phyloP scores from a whole-genome alignment of 2,888 invertebrate species.

The Caenorhabditis imperialis region DNA sequence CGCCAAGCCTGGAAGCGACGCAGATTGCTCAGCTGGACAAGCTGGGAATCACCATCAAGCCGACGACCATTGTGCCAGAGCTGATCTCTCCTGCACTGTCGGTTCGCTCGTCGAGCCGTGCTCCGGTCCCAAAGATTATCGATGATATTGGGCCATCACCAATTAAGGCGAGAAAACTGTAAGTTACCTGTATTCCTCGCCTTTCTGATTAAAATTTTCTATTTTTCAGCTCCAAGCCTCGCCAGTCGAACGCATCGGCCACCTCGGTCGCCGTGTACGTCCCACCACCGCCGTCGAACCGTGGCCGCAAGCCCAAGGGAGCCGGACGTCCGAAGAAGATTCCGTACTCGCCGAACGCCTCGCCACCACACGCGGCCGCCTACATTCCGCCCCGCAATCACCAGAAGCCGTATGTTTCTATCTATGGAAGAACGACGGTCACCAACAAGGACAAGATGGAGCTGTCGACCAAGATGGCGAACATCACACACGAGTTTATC shows the following conservation, averaged over 20 bases:
- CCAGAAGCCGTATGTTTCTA: slow-evolving; percentile 8
- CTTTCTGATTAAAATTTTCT: not conserved
- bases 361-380: not conserved
- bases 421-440: slow-evolving; percentile 10
- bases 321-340: slow-evolving; percentile 25
- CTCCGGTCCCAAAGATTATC: slow-evolving; percentile 48
- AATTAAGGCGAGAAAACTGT: slow-evolving; percentile 38
- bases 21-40: slow-evolving; percentile 27
- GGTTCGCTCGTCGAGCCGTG: slow-evolving; percentile 38
- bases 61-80: slow-evolving; percentile 13
- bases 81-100: slow-evolving; percentile 48
- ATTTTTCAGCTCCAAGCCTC: slow-evolving; percentile 35
- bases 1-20: slow-evolving; percentile 22
- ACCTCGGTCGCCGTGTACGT: not conserved
- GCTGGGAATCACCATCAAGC: slow-evolving; percentile 40
- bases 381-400: not conserved
- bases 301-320: slow-evolving; percentile 32
- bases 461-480: slow-evolving; percentile 6
- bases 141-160: slow-evolving; percentile 46
- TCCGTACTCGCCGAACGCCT: slow-evolving; percentile 7
- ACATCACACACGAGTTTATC: slow-evolving; percentile 4
- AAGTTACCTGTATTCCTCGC: not conserved
- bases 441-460: slow-evolving; percentile 1
- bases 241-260: slow-evolving; percentile 20
- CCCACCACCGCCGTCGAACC: slow-evolving; percentile 2